Evolutionary conservation across 2,888 invertebrate genomes (phyloP), one percentile per base, ranked within the genome.

Genomic region (Caenorhabditis virilis): DNA sequence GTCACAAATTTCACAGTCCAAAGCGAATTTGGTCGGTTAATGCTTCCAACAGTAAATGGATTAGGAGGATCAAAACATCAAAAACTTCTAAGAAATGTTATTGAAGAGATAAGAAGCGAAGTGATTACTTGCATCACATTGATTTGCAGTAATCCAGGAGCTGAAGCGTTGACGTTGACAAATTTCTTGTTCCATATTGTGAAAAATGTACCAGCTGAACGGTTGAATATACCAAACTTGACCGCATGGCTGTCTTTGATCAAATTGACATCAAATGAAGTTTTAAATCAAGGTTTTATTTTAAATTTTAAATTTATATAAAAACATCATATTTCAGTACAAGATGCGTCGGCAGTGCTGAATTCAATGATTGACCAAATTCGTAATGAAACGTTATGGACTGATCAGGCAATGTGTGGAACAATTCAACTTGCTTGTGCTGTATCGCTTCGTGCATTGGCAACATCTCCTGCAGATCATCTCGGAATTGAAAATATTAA

Each of bases 51-150:
- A 13, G 69, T 77, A 45, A 76, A 76, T 39, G 77, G 74, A 4
- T 61, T 77, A 18, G 77, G 77, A 2, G 67, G 69, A 16, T 47
- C 70, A 11, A 66, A 66, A 15, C 77, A 77, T 59, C 76, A 76
- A 46, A 60, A 64, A 33, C n/a, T 73, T 49, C 69, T 68, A 33
- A 59, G 57, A 39, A 59, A 48, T 6, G 46, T 58, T 0, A 66
- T 73, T 27, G 70, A 73, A 13, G 73, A 73, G 25, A 68, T 63
- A 15, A 33, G 60, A 35, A 58, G 30, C 11, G 55, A 58, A 22
- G 35, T 57, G 3, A 35, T 63, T 11, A 51, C 49, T 0, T 58
- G 61, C 42, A 56, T 67, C 15, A 60, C 61, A 13, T 49, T 60
- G 26, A 46, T 73, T 13, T 65, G 66, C 36, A 53, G 50, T 11